Evolutionary conservation across 2,888 invertebrate species (phyloP).

Genomic region (Cryptosula pallasiana): DNA sequence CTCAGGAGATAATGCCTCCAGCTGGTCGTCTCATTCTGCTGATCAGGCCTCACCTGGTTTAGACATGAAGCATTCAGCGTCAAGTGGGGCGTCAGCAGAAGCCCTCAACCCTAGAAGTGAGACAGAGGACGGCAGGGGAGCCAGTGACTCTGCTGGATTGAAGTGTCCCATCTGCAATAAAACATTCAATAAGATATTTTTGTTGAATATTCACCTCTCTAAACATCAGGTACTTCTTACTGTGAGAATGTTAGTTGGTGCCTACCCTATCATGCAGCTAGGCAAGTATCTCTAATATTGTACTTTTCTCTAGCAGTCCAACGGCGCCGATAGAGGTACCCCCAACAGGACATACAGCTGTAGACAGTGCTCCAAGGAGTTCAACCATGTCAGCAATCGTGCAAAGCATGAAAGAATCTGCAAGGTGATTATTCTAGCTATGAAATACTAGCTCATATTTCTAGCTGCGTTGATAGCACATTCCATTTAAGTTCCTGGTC

Average conservation of each 20-base stretch:
- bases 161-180: conserved; percentile 19
- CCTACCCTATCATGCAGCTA: neutral
- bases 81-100: neutral
- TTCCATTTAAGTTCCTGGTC: too few species aligned
- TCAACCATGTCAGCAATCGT: neutral
- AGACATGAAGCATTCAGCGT: neutral
- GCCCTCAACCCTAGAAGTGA: neutral
- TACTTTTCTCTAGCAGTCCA: neutral
- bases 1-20: neutral
- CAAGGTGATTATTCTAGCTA: neutral
- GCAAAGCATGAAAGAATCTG: conserved; percentile 2
- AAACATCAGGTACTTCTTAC: conserved; percentile 5
- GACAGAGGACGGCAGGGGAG: too few species aligned
- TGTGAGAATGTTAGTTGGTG: neutral
- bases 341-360: conserved; percentile 3
- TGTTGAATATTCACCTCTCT: neutral
- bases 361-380: conserved; percentile 1
- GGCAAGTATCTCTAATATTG: neutral
- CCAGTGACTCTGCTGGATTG: neutral
- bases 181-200: conserved; percentile 13
- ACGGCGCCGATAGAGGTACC: neutral
- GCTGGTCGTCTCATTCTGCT: neutral
- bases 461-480: too few species aligned
- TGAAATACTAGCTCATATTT: too few species aligned
- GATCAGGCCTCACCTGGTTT: neutral